A percentile compares a stretch with the other conserved stretches of the same genome.
Evolutionary conservation across 2,113 vertebrate genomes (phyloP).

Genomic region (Ariopsis seemanni): DNA sequence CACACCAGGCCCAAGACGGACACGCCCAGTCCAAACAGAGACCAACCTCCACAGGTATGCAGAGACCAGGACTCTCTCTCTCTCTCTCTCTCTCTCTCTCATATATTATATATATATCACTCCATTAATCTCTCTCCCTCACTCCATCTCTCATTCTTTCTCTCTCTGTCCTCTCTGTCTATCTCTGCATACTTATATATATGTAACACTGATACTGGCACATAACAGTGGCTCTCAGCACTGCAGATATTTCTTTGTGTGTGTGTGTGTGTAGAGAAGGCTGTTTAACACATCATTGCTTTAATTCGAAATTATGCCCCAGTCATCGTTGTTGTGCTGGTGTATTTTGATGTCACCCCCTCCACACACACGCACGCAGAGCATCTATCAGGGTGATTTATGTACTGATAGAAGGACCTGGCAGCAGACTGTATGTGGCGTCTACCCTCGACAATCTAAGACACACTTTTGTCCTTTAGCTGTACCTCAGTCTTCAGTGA

Average conservation of each 20-base stretch:
- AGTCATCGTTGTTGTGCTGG: neutral
- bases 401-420: conserved; percentile 8
- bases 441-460: neutral
- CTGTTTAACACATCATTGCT: neutral
- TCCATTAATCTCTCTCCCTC: conserved; percentile 17
- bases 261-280: neutral
- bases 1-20: conserved; percentile 14
- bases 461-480: neutral
- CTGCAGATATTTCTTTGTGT: conserved; percentile 17
- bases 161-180: conserved; percentile 27
- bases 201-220: neutral
- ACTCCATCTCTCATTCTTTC: conserved; percentile 9
- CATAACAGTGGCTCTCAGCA: neutral
- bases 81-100: neutral
- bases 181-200: conserved; percentile 31
- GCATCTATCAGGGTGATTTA: conserved; percentile 20
- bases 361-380: conserved; percentile 28
- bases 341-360: conserved; percentile 19
- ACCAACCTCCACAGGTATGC: conserved; percentile 65
- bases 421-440: conserved; percentile 10
- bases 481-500: neutral
- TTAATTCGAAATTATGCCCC: neutral
- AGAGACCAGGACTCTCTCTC: neutral
- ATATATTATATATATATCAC: neutral
- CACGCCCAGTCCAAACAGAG: conserved; percentile 56